A percentile compares a stretch with the other conserved stretches of the same genome.
These are phyloP conservation scores for Acanthosoma haemorrhoidale DNA, from an alignment of 2,888 invertebrate species.

Conservation along the genomic window DNA sequence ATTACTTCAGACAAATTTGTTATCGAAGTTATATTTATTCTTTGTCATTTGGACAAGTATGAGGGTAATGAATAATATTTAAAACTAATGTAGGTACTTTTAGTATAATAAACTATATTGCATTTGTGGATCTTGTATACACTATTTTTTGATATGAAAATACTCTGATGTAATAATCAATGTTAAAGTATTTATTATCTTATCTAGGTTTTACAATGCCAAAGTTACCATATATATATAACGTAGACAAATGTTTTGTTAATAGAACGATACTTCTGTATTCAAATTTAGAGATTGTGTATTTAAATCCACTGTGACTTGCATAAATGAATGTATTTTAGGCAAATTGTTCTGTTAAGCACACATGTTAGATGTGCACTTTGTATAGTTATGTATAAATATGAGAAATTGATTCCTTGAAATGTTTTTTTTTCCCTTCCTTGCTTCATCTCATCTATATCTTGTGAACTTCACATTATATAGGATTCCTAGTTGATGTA, in stretches of 20 bases:
- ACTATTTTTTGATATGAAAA: conserved; percentile 31
- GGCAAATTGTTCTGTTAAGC: conserved; percentile 21
- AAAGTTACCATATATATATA: conserved; percentile 23
- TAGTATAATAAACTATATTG: conserved; percentile 8
- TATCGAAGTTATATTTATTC: neutral
- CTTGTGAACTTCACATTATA: no score
- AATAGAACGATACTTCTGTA: neutral
- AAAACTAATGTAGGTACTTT: conserved; percentile 22
- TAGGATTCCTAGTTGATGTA: no score
- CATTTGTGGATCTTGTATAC: conserved; percentile 27
- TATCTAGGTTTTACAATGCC: conserved; percentile 23
- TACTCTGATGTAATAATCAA: conserved; percentile 16
- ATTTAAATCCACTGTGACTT: neutral
- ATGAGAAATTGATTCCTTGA: conserved; percentile 5
- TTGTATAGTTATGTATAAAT: conserved; percentile 23
- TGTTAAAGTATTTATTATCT: conserved; percentile 16
- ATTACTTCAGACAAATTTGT: neutral
- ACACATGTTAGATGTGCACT: conserved; percentile 29
- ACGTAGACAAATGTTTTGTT: neutral
- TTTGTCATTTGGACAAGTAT: conserved; percentile 24
- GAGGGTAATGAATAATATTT: conserved; percentile 25
- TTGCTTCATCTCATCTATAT: no score
- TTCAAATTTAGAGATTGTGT: neutral
- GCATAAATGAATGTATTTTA: conserved; percentile 13
- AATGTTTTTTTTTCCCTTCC: neutral